Percentiles rank a stretch among this genome's conserved stretches.
These are phyloP conservation scores for Acronicta alni DNA, from an alignment of 2,888 invertebrate species.

Conservation along the genomic window DNA sequence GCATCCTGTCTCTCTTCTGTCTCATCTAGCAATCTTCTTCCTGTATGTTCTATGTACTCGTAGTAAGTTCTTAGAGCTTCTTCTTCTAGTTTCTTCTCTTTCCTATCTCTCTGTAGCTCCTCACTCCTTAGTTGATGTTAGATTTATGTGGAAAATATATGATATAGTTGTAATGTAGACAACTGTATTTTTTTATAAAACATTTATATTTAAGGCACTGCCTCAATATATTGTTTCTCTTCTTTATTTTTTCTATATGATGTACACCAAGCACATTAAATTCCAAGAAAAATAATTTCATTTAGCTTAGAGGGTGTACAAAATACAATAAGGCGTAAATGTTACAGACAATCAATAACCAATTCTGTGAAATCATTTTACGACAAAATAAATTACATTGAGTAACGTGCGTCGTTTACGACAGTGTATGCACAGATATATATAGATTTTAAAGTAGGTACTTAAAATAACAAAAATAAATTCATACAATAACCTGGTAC, in stretches of 20 bases:
- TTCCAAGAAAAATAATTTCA: neutral
- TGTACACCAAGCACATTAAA: constrained; percentile 2
- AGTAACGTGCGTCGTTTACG: neutral
- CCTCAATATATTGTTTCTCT: neutral
- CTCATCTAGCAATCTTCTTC: constrained; percentile 21
- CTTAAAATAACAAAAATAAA: neutral
- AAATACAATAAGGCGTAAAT: neutral
- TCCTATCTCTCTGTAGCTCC: constrained; percentile 15
- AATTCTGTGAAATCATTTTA: neutral
- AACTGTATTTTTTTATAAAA: too few species aligned
- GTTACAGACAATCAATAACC: neutral
- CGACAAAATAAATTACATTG: neutral
- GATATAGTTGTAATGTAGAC: constrained; percentile 1
- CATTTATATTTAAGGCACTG: neutral
- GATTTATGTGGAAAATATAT: constrained; percentile 13
- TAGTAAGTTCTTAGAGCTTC: constrained; percentile 42
- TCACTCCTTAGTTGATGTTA: constrained; percentile 39
- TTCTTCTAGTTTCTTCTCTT: constrained; percentile 36
- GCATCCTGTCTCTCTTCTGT: constrained; percentile 39
- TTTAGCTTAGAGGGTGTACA: neutral
- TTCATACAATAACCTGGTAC: neutral
- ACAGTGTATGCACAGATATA: neutral
- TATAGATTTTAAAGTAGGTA: too few species aligned
- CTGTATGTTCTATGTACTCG: constrained; percentile 29
- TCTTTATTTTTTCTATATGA: neutral